Percentiles rank a stretch among this genome's conserved stretches.
Conservation (phyloP, 2,113 vertebrate genomes). For the Varanus komodoensis region DNA sequence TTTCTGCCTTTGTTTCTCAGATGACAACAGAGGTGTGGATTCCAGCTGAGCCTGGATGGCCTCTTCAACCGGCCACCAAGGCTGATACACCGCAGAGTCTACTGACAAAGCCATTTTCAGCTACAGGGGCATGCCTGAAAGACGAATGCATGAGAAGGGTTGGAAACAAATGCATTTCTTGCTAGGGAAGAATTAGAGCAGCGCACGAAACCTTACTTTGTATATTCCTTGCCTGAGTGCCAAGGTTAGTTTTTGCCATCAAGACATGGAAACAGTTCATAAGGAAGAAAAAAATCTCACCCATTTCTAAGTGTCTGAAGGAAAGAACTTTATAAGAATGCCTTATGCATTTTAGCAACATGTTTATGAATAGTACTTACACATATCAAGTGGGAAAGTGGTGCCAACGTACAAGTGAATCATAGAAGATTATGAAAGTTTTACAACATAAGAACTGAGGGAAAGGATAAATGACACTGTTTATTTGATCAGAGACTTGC, state of each 20-base stretch:
- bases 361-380: background rate
- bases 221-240: background rate
- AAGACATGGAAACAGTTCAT: conserved; percentile 23
- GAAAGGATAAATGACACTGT: background rate
- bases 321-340: background rate
- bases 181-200: conserved; percentile 23
- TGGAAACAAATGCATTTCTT: conserved; percentile 13
- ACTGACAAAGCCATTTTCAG: conserved; percentile 70
- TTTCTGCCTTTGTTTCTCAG: conserved; percentile 15
- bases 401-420: background rate
- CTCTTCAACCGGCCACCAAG: background rate
- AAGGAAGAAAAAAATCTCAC: conserved; percentile 42
- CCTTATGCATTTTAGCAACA: background rate
- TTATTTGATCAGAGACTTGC: background rate
- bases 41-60: conserved; percentile 49
- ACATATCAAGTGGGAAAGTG: background rate
- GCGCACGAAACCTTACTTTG: conserved; percentile 22
- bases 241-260: background rate
- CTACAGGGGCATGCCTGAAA: conserved; percentile 57
- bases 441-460: background rate
- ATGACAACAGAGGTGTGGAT: conserved; percentile 65
- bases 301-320: background rate
- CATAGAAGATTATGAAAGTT: background rate
- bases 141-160: conserved; percentile 39
- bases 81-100: conserved; percentile 62